Evolutionary conservation across 1,140 invertebrate genomes (phyloP).

Genomic region (Hormaphis cornu): DNA sequence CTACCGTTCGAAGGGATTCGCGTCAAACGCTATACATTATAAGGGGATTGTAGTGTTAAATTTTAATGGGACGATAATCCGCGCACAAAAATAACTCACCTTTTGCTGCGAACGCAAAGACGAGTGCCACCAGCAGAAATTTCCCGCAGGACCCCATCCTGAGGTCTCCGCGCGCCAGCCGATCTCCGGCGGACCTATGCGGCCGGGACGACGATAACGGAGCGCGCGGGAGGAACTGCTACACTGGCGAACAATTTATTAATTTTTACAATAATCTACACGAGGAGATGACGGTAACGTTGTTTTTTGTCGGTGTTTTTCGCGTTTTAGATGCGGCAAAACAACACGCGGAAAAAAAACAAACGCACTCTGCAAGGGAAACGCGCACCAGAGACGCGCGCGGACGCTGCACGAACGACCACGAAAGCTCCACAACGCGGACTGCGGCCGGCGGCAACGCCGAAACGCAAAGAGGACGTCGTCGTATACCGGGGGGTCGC

Average conservation of each 20-base stretch:
- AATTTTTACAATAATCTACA: neutral
- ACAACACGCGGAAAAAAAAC: neutral
- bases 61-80: no score
- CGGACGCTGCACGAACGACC: no score
- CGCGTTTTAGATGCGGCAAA: no score
- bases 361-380: neutral
- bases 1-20: no score
- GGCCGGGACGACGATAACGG: no score
- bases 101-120: neutral
- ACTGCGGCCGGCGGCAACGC: neutral
- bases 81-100: no score
- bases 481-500: no score
- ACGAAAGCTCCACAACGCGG: neutral
- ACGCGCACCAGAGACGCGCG: neutral
- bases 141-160: constrained; percentile 2
- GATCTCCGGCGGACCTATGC: neutral
- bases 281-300: neutral
- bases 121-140: neutral
- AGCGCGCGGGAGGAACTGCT: no score
- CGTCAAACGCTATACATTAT: no score
- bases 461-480: neutral
- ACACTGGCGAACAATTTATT: neutral
- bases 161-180: neutral
- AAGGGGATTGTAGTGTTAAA: no score
- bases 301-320: no score